These are phyloP conservation scores for Australoheros facetus DNA, from an alignment of 2,797 vertebrate species.

Conservation along the genomic window DNA sequence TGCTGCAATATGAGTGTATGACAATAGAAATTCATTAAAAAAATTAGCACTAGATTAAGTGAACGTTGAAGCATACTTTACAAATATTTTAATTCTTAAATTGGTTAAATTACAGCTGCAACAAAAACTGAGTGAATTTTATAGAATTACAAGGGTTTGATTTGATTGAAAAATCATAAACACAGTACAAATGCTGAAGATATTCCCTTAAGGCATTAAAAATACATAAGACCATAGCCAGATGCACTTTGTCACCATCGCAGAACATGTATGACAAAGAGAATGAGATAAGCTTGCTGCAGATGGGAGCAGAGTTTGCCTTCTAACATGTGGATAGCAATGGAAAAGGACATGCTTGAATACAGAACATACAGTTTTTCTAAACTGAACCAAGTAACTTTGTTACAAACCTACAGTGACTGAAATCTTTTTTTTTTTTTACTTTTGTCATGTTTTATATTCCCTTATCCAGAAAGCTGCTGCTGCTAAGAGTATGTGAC, in stretches of 20 bases:
- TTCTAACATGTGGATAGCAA: neutral
- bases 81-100: neutral
- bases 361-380: neutral
- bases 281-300: neutral
- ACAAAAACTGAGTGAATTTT: neutral
- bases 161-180: neutral
- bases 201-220: neutral
- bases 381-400: neutral
- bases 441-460: neutral
- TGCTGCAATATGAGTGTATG: slow-evolving; percentile 58
- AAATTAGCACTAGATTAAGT: neutral
- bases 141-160: neutral
- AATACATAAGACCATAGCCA: neutral
- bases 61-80: neutral
- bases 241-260: neutral
- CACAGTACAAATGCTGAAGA: neutral
- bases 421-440: neutral
- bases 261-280: neutral
- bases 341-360: neutral
- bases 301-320: neutral
- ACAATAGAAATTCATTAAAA: neutral
- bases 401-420: neutral
- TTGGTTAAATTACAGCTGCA: neutral
- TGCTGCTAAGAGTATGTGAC: neutral
- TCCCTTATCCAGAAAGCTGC: neutral